Evolutionary conservation across 37 sponge, comb jelly and placozoan species (phyloP).

Genomic region (Spongia lamella): DNA sequence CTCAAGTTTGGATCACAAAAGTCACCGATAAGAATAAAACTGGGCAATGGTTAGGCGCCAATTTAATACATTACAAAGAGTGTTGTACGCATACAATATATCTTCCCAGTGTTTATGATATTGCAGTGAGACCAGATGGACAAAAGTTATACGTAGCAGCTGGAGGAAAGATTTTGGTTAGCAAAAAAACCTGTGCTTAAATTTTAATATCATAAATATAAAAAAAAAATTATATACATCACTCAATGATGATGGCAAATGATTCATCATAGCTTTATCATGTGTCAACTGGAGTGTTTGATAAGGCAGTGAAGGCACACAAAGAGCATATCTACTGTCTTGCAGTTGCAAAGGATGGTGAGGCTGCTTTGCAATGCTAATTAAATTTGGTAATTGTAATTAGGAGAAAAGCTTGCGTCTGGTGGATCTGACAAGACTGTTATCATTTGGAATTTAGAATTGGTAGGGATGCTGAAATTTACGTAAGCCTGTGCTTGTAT

Average conservation of each 20-base stretch:
- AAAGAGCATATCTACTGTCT: conserved; percentile 88
- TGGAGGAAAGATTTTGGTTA: conserved; percentile 65
- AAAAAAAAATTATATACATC: neutral
- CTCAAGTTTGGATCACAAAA: neutral
- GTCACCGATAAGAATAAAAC: neutral
- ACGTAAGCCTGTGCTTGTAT: conserved; percentile 20
- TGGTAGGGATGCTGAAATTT: conserved; percentile 86
- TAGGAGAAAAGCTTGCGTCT: conserved; percentile 67
- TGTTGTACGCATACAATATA: neutral
- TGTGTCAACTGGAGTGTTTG: conserved; percentile 64
- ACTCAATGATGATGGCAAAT: neutral
- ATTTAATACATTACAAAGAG: neutral
- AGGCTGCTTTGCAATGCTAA: conserved; percentile 2
- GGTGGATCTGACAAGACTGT: conserved; percentile 95
- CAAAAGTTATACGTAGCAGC: conserved; percentile 66
- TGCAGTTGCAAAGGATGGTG: conserved; percentile 79
- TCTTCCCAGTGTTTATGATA: conserved; percentile 68
- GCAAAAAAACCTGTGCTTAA: neutral
- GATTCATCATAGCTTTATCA: conserved; percentile 53
- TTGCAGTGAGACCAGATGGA: conserved; percentile 87
- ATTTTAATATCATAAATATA: neutral
- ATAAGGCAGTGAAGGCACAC: conserved; percentile 81
- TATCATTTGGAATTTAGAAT: conserved; percentile 77
- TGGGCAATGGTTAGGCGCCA: conserved; percentile 1
- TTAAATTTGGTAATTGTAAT: neutral